Base-by-base conservation (phyloP, 2,888 invertebrate genomes). In the Parochlus steinenii region DNA sequence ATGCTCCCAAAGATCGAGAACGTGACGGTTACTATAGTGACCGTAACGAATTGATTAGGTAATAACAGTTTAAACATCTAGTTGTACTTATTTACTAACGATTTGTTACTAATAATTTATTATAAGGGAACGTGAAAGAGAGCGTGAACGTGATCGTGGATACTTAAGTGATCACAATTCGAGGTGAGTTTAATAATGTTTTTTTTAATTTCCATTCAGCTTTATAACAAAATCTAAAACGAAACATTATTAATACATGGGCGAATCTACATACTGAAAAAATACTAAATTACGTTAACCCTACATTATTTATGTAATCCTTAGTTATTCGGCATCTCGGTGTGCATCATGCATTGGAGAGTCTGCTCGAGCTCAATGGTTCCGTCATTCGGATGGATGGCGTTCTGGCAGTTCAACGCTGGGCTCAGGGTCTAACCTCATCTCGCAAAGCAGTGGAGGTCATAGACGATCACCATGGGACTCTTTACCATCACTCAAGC, bases 271-370 rank as follows among this genome's bases (percentile, higher is more conserved):
- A 26, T 25, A 8, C 29, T 34, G n/a, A n/a, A 31, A 33, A 37
- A 40, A 47, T 27, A 10, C 27, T 12, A 31, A 15, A 16, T 15
- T 7, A 11, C 11, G 12, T 16, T 22, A 20, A 11, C 24, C 31
- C 8, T 20, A 20, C 22, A 12, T 31, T 15, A 19, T 38, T 31
- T 23, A 25, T 39, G 40, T 42, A 46, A 39, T 43, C 34, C 19
- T 20, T 52, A 66, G 65, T 48, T 65, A 63, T 50, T 67, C 68
- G 39, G 65, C 69, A 40, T 71, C 74, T 23, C 68, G 82, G 46
- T 86, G 85, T 53, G 80, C 82, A 41, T 81, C 81, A 31, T 85
- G 85, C 60, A 80, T 85, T 57, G 83, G 83, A n/a, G 85, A 85
- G 59, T 81, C 83, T 16, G 81, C 83, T 41, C 71, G 85, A 18